Evolutionary conservation across 2,888 invertebrate genomes (phyloP).

Genomic region (Acrobeloides nanus): DNA sequence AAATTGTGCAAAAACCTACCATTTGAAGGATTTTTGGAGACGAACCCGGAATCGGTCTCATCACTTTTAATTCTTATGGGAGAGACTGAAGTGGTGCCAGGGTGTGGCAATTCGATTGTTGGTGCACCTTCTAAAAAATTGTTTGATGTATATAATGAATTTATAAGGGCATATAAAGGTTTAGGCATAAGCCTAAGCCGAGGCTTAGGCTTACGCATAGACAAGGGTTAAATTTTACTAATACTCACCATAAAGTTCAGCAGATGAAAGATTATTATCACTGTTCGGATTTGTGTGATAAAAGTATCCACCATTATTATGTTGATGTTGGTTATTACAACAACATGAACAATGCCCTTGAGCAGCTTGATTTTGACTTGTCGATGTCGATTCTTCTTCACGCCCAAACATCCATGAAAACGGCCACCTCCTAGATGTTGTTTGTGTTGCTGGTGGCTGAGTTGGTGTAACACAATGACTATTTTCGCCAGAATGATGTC

Average conservation of each 20-base stretch:
- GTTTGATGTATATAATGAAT: not conserved
- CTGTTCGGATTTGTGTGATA: slow-evolving; percentile 2
- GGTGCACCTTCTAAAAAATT: slow-evolving; percentile 16
- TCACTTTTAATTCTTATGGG: too few relatives aligned
- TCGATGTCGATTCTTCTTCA: slow-evolving; percentile 7
- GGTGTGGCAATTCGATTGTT: slow-evolving; percentile 16
- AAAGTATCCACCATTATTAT: not conserved
- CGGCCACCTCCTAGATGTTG: too few relatives aligned
- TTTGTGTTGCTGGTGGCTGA: too few relatives aligned
- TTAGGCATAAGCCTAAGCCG: not conserved
- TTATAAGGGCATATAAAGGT: not conserved
- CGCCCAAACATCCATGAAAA: not conserved
- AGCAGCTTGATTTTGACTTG: too few relatives aligned
- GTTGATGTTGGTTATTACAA: not conserved
- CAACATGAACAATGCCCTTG: too few relatives aligned
- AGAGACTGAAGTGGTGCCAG: slow-evolving; percentile 9
- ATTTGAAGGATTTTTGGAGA: too few relatives aligned
- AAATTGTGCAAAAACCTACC: too few relatives aligned
- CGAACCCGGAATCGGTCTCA: too few relatives aligned
- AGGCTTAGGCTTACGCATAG: not conserved
- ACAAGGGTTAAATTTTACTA: too few relatives aligned
- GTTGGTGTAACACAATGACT: too few relatives aligned
- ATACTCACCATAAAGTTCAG: slow-evolving; percentile 17
- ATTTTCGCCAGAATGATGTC: not conserved
- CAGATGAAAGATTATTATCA: slow-evolving; percentile 13